phyloP scores from a whole-genome alignment of 2,888 invertebrate species.

The Kryphioiulus occultus region DNA sequence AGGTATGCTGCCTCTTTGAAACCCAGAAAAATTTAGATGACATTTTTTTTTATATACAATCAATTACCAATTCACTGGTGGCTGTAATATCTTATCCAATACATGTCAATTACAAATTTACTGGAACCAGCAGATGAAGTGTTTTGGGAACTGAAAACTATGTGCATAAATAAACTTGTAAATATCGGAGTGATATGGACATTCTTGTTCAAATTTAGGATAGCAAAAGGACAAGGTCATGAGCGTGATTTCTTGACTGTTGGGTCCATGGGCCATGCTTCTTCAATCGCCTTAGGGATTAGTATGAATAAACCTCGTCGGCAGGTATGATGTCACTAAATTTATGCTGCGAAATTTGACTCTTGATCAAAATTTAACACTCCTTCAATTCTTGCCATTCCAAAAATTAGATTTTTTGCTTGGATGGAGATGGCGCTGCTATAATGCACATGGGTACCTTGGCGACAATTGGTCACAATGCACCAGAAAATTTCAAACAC shows the following conservation, averaged over 20 bases:
- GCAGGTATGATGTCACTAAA: background rate
- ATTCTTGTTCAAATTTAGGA: conserved; percentile 56
- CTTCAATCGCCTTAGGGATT: conserved; percentile 63
- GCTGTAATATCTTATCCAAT: no score
- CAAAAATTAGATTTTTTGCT: conserved; percentile 59
- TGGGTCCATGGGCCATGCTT: conserved; percentile 65
- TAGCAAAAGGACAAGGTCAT: conserved; percentile 61
- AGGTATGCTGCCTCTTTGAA: conserved; percentile 58
- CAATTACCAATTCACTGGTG: no score
- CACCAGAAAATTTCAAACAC: conserved; percentile 62
- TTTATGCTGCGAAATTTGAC: background rate
- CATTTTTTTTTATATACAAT: no score
- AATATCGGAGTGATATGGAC: background rate
- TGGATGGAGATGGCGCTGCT: conserved; percentile 64
- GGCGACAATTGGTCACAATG: conserved; percentile 61
- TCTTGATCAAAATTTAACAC: background rate
- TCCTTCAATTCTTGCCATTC: background rate
- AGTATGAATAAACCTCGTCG: conserved; percentile 60
- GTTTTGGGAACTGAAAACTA: background rate
- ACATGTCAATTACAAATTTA: no score
- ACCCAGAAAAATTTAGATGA: no score
- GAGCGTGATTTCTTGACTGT: conserved; percentile 64
- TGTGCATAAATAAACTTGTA: background rate
- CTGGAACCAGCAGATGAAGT: no score
- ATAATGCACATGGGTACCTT: conserved; percentile 65